Conservation (phyloP, 2,888 invertebrate species). For the Neuroscelio doddi region DNA sequence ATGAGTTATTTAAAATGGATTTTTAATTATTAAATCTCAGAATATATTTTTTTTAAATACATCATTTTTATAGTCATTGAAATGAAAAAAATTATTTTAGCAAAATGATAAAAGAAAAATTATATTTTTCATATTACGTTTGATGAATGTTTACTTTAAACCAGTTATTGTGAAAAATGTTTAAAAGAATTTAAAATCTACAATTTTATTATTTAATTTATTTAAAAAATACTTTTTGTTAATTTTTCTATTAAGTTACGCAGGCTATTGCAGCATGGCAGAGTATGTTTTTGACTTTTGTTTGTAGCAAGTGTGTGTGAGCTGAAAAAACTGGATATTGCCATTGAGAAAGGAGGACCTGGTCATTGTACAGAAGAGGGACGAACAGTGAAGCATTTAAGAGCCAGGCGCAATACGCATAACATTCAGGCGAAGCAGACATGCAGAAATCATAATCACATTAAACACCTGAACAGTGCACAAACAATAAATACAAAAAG, state of each 20-base stretch:
- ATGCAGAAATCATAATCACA: slow-evolving; percentile 53
- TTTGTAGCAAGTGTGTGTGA: slow-evolving; percentile 70
- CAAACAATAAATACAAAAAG: slow-evolving; percentile 62
- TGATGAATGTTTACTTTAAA: no score
- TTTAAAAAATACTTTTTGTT: slow-evolving; percentile 1
- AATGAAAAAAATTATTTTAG: no score
- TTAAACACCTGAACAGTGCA: slow-evolving; percentile 60
- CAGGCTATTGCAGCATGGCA: slow-evolving; percentile 66
- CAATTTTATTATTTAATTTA: slow-evolving; percentile 8
- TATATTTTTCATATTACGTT: no score
- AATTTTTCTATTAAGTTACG: slow-evolving; percentile 42
- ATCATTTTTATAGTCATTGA: no score
- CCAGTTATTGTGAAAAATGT: no score
- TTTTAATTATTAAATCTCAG: no score
- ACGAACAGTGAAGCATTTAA: slow-evolving; percentile 62
- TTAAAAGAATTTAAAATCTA: no score
- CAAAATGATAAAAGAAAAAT: no score
- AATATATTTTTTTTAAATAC: no score
- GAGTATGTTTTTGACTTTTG: slow-evolving; percentile 64
- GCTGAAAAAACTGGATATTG: slow-evolving; percentile 70
- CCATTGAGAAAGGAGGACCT: slow-evolving; percentile 59
- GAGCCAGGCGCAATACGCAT: slow-evolving; percentile 59
- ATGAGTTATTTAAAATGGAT: no score
- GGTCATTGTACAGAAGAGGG: slow-evolving; percentile 61
- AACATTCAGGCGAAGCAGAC: slow-evolving; percentile 59